Base-by-base conservation (phyloP, 2,113 vertebrate genomes). In the Tetrao urogallus region DNA sequence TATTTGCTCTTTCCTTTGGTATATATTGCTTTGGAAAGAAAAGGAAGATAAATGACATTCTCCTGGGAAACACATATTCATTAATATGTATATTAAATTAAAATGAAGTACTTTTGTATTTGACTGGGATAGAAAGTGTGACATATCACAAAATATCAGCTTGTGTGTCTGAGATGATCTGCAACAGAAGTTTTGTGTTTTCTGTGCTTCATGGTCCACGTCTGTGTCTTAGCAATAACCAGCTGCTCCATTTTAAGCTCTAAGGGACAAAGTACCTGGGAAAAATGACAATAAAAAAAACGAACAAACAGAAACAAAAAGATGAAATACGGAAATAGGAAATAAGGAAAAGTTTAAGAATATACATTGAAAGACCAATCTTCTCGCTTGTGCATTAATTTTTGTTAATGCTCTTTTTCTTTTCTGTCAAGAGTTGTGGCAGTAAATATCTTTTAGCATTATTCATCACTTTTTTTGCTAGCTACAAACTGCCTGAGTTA, bases 21-120 rank as follows among this genome's bases (percentile, higher is more conserved):
- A 50, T 77, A 84, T 81, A 43, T 52, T 54, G 52, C 52, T 54
- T 54, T 57, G 48, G 27, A 50, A 75, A 30, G 24, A 10, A 71
- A 63, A 64, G 15, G 14, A 1, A n/a, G 52, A 77, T 42, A 78
- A 92, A 89, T 50, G 38, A 75, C 24, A 38, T 88, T 72, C 3
- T 75, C 74, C 54, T 48, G 6, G 61, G 64, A 50, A 88, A 83
- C 81, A 65, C 42, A 5, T 36, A 43, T 21, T 86, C 6, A 25
- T 88, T 93, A 85, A 84, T 74, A 63, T 45, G 11, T 79, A 21
- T 48, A 38, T 38, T 60, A 74, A 25, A 34, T 56, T 24, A 65
- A 92, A 90, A 91, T 10, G 2, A 91, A 93, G 28, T 75, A 22
- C 22, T 86, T 76, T 78, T 32, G 87, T 69, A 66, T 89, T 16